phyloP scores from a whole-genome alignment of 2,113 vertebrate species.

The Tetrao urogallus region DNA sequence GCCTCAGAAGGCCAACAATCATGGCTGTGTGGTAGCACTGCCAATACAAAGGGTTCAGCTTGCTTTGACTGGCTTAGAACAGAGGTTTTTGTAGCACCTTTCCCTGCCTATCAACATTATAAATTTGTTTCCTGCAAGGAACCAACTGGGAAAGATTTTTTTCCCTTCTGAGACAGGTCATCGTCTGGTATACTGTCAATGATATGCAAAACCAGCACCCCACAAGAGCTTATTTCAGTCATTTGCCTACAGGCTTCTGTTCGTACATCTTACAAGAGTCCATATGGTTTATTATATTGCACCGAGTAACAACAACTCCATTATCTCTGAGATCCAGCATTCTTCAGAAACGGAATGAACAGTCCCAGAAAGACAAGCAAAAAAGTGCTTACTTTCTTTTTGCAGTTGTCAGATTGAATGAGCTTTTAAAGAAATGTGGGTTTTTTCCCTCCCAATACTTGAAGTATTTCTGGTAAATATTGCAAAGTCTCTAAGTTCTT shows the following conservation, averaged over 20 bases:
- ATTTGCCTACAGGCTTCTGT: not conserved
- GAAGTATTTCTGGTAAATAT: not conserved
- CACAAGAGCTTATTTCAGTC: not conserved
- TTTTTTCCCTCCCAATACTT: not conserved
- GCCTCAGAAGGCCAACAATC: not conserved
- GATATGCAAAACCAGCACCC: not conserved
- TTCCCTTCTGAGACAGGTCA: not conserved
- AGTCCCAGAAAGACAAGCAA: not conserved
- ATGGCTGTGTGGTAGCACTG: not conserved
- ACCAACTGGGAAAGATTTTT: not conserved
- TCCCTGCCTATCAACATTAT: not conserved
- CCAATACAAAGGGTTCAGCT: not conserved
- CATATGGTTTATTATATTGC: accelerated
- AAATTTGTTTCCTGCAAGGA: not conserved
- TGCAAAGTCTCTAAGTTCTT: not conserved
- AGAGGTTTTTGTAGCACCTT: not conserved
- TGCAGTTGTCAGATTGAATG: not conserved
- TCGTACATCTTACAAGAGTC: not conserved
- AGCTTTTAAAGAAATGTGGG: too few species aligned
- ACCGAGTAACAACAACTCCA: not conserved
- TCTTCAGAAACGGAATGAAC: not conserved
- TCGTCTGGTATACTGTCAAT: not conserved
- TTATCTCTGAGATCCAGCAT: not conserved
- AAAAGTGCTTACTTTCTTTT: not conserved
- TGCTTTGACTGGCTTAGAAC: accelerated